These are phyloP conservation scores for Reticulitermes lucifugus DNA, from an alignment of 2,888 invertebrate genomes.

Conservation along the genomic window DNA sequence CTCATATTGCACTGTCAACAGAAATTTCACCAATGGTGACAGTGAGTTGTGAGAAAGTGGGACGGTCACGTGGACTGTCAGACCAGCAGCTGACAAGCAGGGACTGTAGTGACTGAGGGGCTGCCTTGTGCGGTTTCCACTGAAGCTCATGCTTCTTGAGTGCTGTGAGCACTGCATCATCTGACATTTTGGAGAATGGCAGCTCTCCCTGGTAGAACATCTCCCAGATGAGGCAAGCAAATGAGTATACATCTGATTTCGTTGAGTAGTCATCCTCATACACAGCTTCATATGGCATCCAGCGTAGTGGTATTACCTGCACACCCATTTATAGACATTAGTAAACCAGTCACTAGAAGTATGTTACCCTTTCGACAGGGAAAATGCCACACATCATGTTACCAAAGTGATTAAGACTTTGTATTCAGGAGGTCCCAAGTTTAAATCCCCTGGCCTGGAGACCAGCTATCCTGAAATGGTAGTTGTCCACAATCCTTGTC, in stretches of 20 bases:
- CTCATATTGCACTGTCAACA: slow-evolving; percentile 46
- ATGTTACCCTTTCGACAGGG: no score
- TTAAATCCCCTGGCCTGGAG: no score
- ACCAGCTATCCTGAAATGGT: no score
- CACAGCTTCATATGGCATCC: slow-evolving; percentile 91
- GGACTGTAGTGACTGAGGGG: slow-evolving; percentile 72
- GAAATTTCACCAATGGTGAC: slow-evolving; percentile 65
- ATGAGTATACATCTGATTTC: slow-evolving; percentile 94
- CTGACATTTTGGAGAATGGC: slow-evolving; percentile 80
- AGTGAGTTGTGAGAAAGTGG: slow-evolving; percentile 73
- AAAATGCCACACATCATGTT: no score
- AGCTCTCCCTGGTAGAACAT: slow-evolving; percentile 83
- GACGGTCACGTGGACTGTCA: slow-evolving; percentile 74
- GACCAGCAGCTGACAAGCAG: slow-evolving; percentile 76
- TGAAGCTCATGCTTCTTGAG: slow-evolving; percentile 74
- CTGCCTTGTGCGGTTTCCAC: slow-evolving; percentile 75
- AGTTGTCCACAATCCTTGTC: no score
- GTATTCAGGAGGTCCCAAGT: no score
- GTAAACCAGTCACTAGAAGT: neutral
- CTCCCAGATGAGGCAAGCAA: slow-evolving; percentile 91
- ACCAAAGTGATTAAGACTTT: no score
- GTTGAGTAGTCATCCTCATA: slow-evolving; percentile 91
- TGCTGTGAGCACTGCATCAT: slow-evolving; percentile 77
- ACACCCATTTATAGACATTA: neutral
- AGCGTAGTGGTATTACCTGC: slow-evolving; percentile 86